These are phyloP conservation scores for Sycophaga agraensis DNA, from an alignment of 1,140 invertebrate genomes.

Conservation along the genomic window DNA sequence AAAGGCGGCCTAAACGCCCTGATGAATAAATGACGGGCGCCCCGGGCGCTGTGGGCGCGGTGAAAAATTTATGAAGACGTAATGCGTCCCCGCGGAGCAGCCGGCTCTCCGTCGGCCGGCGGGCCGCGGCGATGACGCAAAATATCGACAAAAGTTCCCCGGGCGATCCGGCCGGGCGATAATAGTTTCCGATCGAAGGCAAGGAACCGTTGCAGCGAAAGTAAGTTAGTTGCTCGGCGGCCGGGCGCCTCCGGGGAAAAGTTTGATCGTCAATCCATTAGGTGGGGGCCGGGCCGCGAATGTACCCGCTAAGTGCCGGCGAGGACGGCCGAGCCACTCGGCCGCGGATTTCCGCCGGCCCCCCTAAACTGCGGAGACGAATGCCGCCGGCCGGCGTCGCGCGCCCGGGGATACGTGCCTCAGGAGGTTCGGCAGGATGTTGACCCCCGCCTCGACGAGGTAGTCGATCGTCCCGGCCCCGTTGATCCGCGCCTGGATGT, in stretches of 20 bases:
- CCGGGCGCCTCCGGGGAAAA: slow-evolving; percentile 8
- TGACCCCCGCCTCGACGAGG: slow-evolving; percentile 73
- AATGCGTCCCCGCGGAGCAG: too few relatives aligned
- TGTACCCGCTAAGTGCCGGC: neutral
- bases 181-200: slow-evolving; percentile 23
- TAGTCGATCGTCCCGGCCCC: slow-evolving; percentile 74
- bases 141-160: slow-evolving; percentile 8
- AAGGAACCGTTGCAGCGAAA: slow-evolving; percentile 9
- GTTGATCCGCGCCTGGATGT: slow-evolving; percentile 65
- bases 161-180: neutral
- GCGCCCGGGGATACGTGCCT: slow-evolving; percentile 44
- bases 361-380: neutral
- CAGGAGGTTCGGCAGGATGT: slow-evolving; percentile 78
- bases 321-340: neutral
- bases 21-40: too few relatives aligned
- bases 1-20: too few relatives aligned
- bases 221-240: slow-evolving; percentile 16
- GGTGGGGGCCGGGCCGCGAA: neutral
- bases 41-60: too few relatives aligned
- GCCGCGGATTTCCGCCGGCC: neutral
- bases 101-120: neutral
- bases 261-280: slow-evolving; percentile 27
- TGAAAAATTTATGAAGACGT: too few relatives aligned
- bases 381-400: too few relatives aligned
- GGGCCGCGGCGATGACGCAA: neutral